phyloP scores from a whole-genome alignment of 2,797 vertebrate species.

The Fringilla coelebs region DNA sequence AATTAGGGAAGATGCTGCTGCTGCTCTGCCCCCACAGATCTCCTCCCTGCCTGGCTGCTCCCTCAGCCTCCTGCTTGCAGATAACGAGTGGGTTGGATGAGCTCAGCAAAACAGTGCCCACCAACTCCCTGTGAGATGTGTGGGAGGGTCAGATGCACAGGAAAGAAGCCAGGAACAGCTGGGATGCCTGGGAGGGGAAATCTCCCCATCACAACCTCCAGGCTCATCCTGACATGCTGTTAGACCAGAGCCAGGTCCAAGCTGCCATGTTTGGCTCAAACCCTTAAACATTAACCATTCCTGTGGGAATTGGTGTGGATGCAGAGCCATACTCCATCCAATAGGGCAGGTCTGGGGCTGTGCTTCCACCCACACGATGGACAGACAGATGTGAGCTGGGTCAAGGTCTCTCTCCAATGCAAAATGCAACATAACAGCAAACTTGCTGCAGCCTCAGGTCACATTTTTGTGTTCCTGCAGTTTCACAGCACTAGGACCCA shows the following conservation, averaged over 20 bases:
- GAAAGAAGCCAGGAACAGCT: not conserved
- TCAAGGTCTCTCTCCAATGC: not conserved
- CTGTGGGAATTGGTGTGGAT: not conserved
- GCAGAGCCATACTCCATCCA: not conserved
- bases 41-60: not conserved
- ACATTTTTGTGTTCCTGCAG: not conserved
- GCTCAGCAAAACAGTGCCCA: not conserved
- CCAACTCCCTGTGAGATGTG: not conserved
- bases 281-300: not conserved
- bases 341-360: not conserved
- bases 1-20: not conserved
- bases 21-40: not conserved
- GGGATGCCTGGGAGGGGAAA: not conserved
- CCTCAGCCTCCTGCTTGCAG: not conserved
- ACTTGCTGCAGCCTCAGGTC: not conserved
- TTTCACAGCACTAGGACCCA: not conserved
- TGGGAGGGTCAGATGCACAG: not conserved
- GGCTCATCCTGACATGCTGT: rapidly evolving
- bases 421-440: not conserved
- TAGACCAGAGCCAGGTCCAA: not conserved
- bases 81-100: not conserved
- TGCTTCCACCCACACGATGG: not conserved
- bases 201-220: not conserved
- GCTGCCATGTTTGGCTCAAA: not conserved
- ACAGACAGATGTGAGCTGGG: not conserved